These are phyloP conservation scores for Leptoteleia sp. DNA, from an alignment of 1,140 invertebrate species.

Conservation along the genomic window DNA sequence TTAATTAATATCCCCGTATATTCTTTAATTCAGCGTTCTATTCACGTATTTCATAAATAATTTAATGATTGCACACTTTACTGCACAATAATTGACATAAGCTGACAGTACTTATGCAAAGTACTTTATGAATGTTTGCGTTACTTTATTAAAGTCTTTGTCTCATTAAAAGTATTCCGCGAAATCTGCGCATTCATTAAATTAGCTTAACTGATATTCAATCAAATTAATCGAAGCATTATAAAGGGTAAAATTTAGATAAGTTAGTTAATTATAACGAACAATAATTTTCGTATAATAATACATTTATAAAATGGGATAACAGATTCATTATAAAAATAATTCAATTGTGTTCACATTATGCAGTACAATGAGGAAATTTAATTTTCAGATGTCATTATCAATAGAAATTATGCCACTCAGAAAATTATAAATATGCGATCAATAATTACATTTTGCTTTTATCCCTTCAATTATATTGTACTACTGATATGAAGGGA, in stretches of 20 bases:
- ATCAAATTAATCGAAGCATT: background rate
- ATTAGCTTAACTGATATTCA: background rate
- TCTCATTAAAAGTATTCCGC: constrained; percentile 10
- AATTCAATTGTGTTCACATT: no score
- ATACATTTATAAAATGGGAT: background rate
- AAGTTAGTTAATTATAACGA: no score
- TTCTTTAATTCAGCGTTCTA: background rate
- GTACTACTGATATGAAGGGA: no score
- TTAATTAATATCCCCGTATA: constrained; percentile 3
- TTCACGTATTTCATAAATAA: background rate
- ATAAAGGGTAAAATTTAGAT: no score
- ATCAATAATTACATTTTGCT: no score
- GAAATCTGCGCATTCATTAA: background rate
- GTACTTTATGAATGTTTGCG: constrained; percentile 4
- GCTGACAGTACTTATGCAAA: constrained; percentile 12
- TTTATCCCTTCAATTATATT: no score
- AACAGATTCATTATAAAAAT: no score
- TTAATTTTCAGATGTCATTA: no score
- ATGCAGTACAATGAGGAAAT: no score
- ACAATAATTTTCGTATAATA: no score
- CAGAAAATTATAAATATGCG: no score
- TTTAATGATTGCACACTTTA: constrained; percentile 15
- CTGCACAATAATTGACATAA: constrained; percentile 27
- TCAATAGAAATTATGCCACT: no score
- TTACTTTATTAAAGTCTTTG: constrained; percentile 11